Conservation (phyloP, 2,888 invertebrate genomes). For the Cephalotes varians region DNA sequence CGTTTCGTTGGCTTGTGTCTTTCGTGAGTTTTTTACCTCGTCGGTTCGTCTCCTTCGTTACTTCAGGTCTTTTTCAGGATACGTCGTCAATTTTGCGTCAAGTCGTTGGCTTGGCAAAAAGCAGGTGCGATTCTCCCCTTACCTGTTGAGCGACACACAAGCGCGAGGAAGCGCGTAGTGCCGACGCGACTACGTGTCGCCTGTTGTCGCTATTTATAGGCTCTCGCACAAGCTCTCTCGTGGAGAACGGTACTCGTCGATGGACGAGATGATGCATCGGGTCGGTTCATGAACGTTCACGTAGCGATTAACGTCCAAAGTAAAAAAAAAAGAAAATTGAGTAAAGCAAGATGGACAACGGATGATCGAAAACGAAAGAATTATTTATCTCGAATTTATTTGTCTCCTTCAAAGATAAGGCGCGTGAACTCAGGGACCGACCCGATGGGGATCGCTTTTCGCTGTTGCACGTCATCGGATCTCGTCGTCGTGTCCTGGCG, state of each 20-base stretch:
- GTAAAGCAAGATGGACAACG: not conserved
- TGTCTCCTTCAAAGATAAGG: not conserved
- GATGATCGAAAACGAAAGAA: not conserved
- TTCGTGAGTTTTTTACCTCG: not conserved
- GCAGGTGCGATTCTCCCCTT: slow-evolving; percentile 25
- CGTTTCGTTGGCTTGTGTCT: slow-evolving; percentile 28
- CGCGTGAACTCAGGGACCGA: not conserved
- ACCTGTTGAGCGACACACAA: slow-evolving; percentile 31
- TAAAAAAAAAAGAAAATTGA: not conserved
- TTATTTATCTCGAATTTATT: not conserved
- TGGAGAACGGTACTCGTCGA: slow-evolving; percentile 19
- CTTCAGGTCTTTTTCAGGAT: not conserved
- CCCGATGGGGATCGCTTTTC: not conserved
- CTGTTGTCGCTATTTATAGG: slow-evolving; percentile 31
- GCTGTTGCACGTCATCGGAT: slow-evolving; percentile 1
- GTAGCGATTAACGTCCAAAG: not conserved
- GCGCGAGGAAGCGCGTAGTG: not conserved
- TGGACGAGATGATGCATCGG: not conserved
- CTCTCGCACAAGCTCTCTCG: slow-evolving; percentile 17
- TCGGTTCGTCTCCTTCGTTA: not conserved
- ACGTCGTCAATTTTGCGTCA: slow-evolving; percentile 30
- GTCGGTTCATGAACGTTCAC: slow-evolving; percentile 6
- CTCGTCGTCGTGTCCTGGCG: not conserved
- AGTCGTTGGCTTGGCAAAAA: not conserved
- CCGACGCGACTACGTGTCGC: slow-evolving; percentile 34